A percentile compares a stretch with the other conserved stretches of the same genome.
These are phyloP conservation scores for Laticauda laticaudata DNA, from an alignment of 2,113 vertebrate genomes.

Conservation along the genomic window DNA sequence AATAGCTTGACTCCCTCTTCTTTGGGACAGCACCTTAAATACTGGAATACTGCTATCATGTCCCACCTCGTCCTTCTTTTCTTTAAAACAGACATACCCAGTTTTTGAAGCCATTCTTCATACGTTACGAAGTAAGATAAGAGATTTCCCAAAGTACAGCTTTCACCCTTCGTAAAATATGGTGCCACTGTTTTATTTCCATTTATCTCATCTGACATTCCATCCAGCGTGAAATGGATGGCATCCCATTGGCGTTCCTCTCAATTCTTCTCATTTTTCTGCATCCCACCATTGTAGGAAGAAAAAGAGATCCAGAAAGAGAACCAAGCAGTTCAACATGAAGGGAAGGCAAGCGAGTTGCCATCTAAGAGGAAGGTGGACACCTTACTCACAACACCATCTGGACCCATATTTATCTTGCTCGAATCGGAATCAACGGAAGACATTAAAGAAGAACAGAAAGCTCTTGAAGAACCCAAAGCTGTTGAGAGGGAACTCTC, in stretches of 20 bases:
- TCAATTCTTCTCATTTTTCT: not conserved
- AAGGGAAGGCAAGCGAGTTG: not conserved
- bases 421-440: not conserved
- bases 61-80: not conserved
- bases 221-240: too few species aligned
- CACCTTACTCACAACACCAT: not conserved
- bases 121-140: not conserved
- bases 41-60: not conserved
- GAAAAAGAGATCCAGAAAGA: not conserved
- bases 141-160: not conserved
- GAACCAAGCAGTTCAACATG: not conserved
- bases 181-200: not conserved
- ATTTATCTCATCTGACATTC: not conserved
- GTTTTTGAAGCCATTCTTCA: not conserved
- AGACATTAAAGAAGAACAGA: not conserved
- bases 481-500: not conserved
- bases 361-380: not conserved
- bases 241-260: not conserved
- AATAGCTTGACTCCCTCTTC: not conserved
- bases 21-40: not conserved
- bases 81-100: not conserved
- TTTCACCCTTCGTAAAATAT: not conserved
- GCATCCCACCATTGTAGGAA: not conserved
- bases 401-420: not conserved
- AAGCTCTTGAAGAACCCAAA: not conserved